Percentiles rank a stretch among this genome's conserved stretches.
These are phyloP conservation scores for Oreochromis tanganicae DNA, from an alignment of 2,113 vertebrate genomes.

Conservation along the genomic window DNA sequence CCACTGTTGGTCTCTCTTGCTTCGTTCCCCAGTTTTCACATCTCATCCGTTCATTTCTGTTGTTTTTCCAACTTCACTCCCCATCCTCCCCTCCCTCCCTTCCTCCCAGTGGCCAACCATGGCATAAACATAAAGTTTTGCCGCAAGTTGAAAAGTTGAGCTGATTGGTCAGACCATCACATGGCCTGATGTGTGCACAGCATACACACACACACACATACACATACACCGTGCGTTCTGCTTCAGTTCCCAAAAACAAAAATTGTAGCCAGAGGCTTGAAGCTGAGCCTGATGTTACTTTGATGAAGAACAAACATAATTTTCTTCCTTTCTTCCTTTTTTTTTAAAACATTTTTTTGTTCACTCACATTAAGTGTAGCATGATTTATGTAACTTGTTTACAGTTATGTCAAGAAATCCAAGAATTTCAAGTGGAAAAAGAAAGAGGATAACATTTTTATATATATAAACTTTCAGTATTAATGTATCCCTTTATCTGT, in stretches of 20 bases:
- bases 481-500: neutral
- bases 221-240: constrained; percentile 12
- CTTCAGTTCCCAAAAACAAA: constrained; percentile 30
- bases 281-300: constrained; percentile 32
- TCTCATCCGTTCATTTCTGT: constrained; percentile 56
- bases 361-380: neutral
- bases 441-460: too few species aligned
- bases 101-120: constrained; percentile 6
- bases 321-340: neutral
- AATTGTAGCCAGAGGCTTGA: constrained; percentile 36
- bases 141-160: constrained; percentile 26
- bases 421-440: neutral
- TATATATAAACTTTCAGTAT: neutral
- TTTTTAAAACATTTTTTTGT: neutral
- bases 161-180: constrained; percentile 24
- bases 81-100: neutral
- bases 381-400: neutral
- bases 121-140: constrained; percentile 35
- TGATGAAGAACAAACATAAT: constrained; percentile 25
- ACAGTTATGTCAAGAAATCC: neutral
- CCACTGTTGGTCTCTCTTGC: neutral
- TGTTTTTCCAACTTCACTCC: constrained; percentile 15
- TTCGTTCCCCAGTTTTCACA: constrained; percentile 19
- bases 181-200: neutral
- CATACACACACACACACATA: neutral